Evolutionary conservation across 2,113 vertebrate genomes (phyloP).

Genomic region (Pelecanoides urinatrix): DNA sequence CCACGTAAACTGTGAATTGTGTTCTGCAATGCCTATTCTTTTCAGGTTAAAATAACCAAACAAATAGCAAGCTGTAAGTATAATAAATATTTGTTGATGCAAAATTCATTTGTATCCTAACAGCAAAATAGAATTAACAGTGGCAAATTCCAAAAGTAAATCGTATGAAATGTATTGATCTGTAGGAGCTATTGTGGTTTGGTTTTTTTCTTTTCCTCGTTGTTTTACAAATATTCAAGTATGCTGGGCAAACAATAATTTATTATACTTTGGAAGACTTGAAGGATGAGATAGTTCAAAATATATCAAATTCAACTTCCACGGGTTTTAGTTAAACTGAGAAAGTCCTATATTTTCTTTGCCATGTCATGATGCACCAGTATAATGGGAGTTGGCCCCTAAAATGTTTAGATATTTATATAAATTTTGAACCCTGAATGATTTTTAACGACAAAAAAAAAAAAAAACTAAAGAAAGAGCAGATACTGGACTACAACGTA

Average conservation of each 20-base stretch:
- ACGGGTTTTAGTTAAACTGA: background rate
- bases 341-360: background rate
- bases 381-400: background rate
- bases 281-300: background rate
- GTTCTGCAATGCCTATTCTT: background rate
- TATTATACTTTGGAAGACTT: background rate
- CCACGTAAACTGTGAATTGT: background rate
- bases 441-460: background rate
- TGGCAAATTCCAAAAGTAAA: background rate
- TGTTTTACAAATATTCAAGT: background rate
- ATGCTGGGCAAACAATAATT: background rate
- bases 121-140: background rate
- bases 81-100: background rate
- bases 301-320: background rate
- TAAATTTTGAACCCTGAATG: background rate
- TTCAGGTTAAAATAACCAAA: background rate
- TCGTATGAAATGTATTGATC: background rate
- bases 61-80: background rate
- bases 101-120: background rate
- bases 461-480: background rate
- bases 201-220: background rate
- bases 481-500: background rate
- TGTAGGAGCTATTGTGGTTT: background rate
- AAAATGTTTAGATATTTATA: background rate
- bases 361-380: too few relatives aligned